Evolutionary conservation across 2,797 vertebrate species (phyloP).

Genomic region (Oophaga sylvatica): DNA sequence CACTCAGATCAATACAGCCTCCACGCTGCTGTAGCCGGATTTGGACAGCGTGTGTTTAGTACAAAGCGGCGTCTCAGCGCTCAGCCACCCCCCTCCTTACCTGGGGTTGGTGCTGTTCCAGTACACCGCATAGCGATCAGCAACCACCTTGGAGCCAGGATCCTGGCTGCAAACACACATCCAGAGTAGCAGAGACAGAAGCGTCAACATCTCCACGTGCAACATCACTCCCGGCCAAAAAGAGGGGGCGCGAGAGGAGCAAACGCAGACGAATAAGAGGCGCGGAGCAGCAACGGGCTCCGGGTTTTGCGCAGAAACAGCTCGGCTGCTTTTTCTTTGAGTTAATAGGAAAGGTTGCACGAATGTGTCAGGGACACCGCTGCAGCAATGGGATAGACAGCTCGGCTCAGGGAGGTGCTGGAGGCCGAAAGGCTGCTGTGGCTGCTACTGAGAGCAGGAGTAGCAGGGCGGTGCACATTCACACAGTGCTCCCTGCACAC

Average conservation of each 20-base stretch:
- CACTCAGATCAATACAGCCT: constrained; percentile 31
- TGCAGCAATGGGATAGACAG: constrained; percentile 32
- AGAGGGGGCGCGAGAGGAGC: constrained; percentile 55
- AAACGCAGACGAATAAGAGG: constrained; percentile 48
- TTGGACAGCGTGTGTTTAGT: constrained; percentile 40
- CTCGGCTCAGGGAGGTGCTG: constrained; percentile 65
- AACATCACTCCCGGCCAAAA: constrained; percentile 84
- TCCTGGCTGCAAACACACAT: constrained; percentile 94
- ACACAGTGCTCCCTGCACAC: constrained; percentile 67
- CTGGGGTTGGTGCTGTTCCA: constrained; percentile 98
- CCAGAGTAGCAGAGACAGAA: constrained; percentile 90
- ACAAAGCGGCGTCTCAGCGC: constrained; percentile 34
- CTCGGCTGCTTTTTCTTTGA: constrained; percentile 21
- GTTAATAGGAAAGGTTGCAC: constrained; percentile 45
- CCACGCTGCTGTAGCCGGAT: constrained; percentile 11
- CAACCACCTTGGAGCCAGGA: constrained; percentile 94
- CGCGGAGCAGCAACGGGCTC: constrained; percentile 48
- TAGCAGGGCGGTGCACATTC: constrained; percentile 71
- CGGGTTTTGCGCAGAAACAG: constrained; percentile 8
- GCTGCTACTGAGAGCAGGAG: constrained; percentile 64
- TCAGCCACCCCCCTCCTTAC: constrained; percentile 73
- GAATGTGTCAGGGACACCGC: constrained; percentile 51
- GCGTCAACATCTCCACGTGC: constrained; percentile 94
- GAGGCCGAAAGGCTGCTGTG: constrained; percentile 61
- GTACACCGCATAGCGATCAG: constrained; percentile 97